Conservation (phyloP, 2,797 vertebrate species). For the Propithecus deckenii region DNA sequence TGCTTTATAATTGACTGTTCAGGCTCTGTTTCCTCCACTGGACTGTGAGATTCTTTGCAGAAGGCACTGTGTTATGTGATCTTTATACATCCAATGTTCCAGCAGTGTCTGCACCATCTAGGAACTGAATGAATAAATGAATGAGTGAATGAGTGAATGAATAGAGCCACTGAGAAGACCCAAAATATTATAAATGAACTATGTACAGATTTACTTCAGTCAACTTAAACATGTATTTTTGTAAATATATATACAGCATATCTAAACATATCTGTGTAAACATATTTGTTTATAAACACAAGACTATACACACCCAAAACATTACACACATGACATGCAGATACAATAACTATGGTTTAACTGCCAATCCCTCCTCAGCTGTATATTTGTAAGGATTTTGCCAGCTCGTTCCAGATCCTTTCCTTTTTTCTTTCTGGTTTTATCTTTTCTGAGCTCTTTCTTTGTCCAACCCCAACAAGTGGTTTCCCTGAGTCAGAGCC, state of each 20-base stretch:
- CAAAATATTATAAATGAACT: not conserved
- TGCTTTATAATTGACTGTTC: not conserved
- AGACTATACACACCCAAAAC: not conserved
- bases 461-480: not conserved
- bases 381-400: not conserved
- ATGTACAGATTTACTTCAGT: not conserved
- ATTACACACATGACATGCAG: not conserved
- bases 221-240: not conserved
- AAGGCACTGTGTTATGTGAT: not conserved
- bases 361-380: not conserved
- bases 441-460: not conserved
- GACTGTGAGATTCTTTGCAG: not conserved
- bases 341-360: not conserved
- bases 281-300: not conserved
- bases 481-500: not conserved
- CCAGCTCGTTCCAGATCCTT: not conserved
- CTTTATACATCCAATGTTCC: not conserved
- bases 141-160: too few species aligned
- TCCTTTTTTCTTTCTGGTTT: not conserved
- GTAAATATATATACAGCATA: not conserved
- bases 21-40: not conserved
- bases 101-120: not conserved
- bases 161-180: not conserved
- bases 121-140: not conserved
- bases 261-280: not conserved